Percentiles rank a stretch among this genome's conserved stretches.
Conservation (phyloP, 35 echinoderm and acorn worm species). For the Strongylocentrotus purpuratus region DNA sequence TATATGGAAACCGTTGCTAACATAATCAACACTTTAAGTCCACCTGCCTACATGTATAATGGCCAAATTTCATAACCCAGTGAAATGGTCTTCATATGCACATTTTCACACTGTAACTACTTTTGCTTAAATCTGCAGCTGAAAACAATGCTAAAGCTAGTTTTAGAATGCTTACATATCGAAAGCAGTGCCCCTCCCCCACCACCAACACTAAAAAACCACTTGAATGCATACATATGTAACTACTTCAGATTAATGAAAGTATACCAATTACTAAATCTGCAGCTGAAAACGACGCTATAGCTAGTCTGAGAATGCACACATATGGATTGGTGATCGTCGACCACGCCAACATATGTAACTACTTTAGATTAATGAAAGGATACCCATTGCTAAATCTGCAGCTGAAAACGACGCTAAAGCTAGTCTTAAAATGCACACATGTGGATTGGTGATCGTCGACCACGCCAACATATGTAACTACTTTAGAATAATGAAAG, state of each 20-base stretch:
- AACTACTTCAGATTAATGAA: too few relatives aligned
- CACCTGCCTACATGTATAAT: too few relatives aligned
- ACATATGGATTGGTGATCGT: slow-evolving; percentile 37
- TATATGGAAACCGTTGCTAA: too few relatives aligned
- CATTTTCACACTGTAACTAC: background rate
- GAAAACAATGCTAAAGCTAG: slow-evolving; percentile 45
- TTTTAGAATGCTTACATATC: slow-evolving; percentile 36
- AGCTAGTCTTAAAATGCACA: slow-evolving; percentile 46
- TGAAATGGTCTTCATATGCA: too few relatives aligned
- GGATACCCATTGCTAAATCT: slow-evolving; percentile 64
- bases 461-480: too few relatives aligned
- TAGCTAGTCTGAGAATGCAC: slow-evolving; percentile 33
- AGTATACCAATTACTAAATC: slow-evolving; percentile 66
- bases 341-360: slow-evolving; percentile 49
- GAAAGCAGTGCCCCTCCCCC: too few relatives aligned
- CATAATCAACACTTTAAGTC: too few relatives aligned
- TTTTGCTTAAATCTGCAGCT: slow-evolving; percentile 29
- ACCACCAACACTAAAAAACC: too few relatives aligned
- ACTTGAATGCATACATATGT: too few relatives aligned
- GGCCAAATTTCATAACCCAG: too few relatives aligned
- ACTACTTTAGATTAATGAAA: background rate
- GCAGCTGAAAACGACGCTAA: slow-evolving; percentile 48
- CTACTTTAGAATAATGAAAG: too few relatives aligned
- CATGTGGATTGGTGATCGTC: slow-evolving; percentile 26
- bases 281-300: slow-evolving; percentile 42